Conservation (phyloP, 2,888 invertebrate genomes). For the Cantharis rufa region DNA sequence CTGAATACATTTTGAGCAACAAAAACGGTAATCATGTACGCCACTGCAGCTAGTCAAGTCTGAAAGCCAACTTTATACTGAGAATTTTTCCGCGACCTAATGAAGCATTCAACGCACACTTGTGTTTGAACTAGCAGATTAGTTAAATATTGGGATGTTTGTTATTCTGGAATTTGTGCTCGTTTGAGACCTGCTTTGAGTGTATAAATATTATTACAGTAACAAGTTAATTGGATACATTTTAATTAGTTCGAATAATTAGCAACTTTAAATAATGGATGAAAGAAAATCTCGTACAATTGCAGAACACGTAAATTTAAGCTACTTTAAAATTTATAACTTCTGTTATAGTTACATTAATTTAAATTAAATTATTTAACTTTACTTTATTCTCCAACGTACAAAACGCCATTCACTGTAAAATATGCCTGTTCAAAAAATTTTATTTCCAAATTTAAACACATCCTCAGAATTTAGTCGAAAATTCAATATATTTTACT, state of each 20-base stretch:
- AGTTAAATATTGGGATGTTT: constrained; percentile 42
- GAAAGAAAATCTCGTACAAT: constrained; percentile 28
- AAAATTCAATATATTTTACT: background rate
- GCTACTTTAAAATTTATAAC: constrained; percentile 25
- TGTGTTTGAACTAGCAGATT: constrained; percentile 42
- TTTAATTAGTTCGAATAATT: constrained; percentile 43
- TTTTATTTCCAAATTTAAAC: background rate
- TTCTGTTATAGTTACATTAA: constrained; percentile 29
- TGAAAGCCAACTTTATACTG: constrained; percentile 24
- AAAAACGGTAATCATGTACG: background rate
- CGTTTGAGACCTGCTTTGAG: constrained; percentile 35
- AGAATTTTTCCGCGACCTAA: constrained; percentile 38
- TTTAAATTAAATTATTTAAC: constrained; percentile 22
- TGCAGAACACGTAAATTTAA: constrained; percentile 23
- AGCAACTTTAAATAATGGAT: constrained; percentile 38
- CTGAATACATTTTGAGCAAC: background rate
- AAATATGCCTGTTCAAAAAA: background rate
- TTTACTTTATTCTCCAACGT: background rate
- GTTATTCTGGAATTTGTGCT: constrained; percentile 38
- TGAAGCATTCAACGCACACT: constrained; percentile 40
- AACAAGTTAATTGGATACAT: constrained; percentile 42
- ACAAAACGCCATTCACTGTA: background rate
- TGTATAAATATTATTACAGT: constrained; percentile 42
- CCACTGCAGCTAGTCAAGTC: constrained; percentile 1
- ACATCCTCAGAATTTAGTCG: background rate